phyloP scores from a whole-genome alignment of 1,140 invertebrate genomes.

The Heterodera schachtii region DNA sequence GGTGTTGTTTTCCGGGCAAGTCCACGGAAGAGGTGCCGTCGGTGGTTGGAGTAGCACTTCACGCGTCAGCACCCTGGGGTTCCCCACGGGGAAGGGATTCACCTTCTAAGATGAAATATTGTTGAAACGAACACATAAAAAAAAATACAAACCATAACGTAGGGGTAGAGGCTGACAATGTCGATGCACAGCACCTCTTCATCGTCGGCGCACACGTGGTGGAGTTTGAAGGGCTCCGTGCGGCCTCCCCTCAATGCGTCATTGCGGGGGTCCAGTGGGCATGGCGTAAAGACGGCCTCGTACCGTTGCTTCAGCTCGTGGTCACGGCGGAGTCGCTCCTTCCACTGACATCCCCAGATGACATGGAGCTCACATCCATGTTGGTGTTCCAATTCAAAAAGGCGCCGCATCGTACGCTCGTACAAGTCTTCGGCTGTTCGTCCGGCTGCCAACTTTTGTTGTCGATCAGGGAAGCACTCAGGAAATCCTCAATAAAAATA shows the following conservation, averaged over 20 bases:
- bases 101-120: background rate
- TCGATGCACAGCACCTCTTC: background rate
- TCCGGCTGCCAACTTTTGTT: background rate
- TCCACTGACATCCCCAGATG: background rate
- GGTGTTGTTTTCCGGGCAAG: background rate
- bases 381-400: background rate
- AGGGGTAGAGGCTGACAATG: background rate
- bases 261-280: background rate
- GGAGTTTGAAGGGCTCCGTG: background rate
- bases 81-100: background rate
- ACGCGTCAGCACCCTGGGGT: conserved; percentile 1
- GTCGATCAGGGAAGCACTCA: background rate
- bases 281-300: background rate
- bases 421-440: conserved; percentile 9
- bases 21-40: background rate
- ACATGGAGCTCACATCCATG: background rate
- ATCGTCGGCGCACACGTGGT: background rate
- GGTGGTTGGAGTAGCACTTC: background rate
- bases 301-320: background rate
- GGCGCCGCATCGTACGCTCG: background rate
- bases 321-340: background rate
- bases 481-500: background rate
- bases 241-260: background rate
- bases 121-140: background rate
- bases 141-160: background rate